Evolutionary conservation across 53 echinoderm and acorn worm genomes (phyloP), one percentile per base, ranked within the genome.

Genomic region (Paelopatides confundens): DNA sequence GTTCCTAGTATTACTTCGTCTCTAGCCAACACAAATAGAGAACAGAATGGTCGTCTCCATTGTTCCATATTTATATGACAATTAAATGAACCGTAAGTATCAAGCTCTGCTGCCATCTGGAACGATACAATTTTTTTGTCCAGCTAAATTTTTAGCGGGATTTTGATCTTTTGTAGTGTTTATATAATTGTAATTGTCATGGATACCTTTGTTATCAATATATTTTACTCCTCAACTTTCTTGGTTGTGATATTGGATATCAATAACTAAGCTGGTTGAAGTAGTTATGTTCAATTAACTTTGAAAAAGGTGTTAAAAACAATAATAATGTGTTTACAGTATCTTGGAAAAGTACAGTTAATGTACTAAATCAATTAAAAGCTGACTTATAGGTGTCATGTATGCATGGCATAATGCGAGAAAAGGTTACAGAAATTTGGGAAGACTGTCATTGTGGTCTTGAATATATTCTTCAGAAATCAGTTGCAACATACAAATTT

Each of bases 41-140:
- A 39, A 4, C 46, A 39, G 74, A 74, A 27, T 40, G 47, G 24
- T 29, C 28, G 74, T 74, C 74, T 39, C 74, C 40, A 40, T 40
- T 74, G 28, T 74, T 74, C 39, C 74, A 74, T 74, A 74, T 23
- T 40, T 74, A 21, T 40, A 74, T 74, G 74, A 35, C 38, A 40
- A 74, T 40, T 46, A 18, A 74, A 46, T 74, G 74, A 74, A 74
- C 40, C 74, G 29, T 74, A 40, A 74, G 21, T 69, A 46, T 40
- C 35, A n/a, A 74, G 74, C 74, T 74, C 26, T 21, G 46, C 46
- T 39, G 21, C 74, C 46, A 74, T 39, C 46, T 74, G 23, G 40
- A 11, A 74, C 10, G 9, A 33, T 26, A 43, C 47, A 74, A 39
- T 74, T 74, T 74, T 74, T 71, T 74, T 74, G 74, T 39, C 74